Percentiles rank a stretch among this genome's conserved stretches.
phyloP scores from a whole-genome alignment of 1,140 invertebrate genomes.

The Diachasmimorpha longicaudata region DNA sequence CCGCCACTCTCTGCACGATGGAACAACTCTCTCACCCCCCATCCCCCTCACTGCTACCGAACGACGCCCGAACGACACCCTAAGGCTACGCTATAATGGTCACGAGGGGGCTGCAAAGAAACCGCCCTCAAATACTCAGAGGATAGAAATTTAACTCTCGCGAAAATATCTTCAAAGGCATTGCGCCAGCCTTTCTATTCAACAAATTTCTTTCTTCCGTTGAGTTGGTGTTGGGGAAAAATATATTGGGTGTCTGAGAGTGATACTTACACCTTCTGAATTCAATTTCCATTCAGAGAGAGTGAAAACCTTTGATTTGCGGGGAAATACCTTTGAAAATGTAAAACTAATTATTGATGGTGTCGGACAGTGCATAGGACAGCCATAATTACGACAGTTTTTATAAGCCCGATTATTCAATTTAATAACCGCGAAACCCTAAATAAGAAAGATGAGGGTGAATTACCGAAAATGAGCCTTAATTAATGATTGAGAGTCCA shows the following conservation, averaged over 20 bases:
- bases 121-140: constrained; percentile 19
- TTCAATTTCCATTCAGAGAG: neutral
- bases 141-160: constrained; percentile 31
- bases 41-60: neutral
- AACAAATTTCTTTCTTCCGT: constrained; percentile 6
- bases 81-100: constrained; percentile 61
- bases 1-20: constrained; percentile 34
- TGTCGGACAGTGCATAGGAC: too few species aligned
- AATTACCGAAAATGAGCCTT: too few species aligned
- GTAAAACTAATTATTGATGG: neutral
- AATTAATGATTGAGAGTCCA: too few species aligned
- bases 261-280: neutral
- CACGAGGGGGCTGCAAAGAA: constrained; percentile 37
- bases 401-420: too few species aligned
- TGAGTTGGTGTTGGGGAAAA: constrained; percentile 14
- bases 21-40: neutral
- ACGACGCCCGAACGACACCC: constrained; percentile 42
- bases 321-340: neutral
- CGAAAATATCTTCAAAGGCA: constrained; percentile 34
- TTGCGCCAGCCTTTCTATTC: neutral
- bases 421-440: too few species aligned
- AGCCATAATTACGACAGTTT: too few species aligned
- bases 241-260: neutral
- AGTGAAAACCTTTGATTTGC: neutral
- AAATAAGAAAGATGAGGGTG: too few species aligned